These are phyloP conservation scores for Trichomycterus rosablanca DNA, from an alignment of 2,113 vertebrate genomes.

Conservation along the genomic window DNA sequence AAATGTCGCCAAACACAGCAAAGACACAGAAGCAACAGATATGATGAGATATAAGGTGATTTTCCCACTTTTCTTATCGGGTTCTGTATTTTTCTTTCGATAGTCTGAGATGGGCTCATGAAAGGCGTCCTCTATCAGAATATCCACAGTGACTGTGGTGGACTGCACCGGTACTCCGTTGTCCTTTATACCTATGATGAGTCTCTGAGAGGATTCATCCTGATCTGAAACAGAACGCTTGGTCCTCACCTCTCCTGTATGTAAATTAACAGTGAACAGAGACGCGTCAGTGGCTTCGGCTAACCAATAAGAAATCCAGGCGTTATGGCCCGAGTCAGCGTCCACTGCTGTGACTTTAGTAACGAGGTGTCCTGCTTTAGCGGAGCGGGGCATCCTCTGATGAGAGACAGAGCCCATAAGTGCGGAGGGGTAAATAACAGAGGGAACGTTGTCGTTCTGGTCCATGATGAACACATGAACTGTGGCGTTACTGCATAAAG, in stretches of 20 bases:
- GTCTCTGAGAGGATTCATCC: constrained; percentile 66
- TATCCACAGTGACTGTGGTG: constrained; percentile 64
- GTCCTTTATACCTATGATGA: constrained; percentile 73
- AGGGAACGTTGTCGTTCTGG: constrained; percentile 70
- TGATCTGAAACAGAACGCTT: constrained; percentile 67
- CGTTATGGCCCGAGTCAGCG: constrained; percentile 79
- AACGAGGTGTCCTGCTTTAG: constrained; percentile 72
- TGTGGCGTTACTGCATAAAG: constrained; percentile 62
- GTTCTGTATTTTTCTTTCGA: constrained; percentile 31
- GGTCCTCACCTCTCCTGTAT: constrained; percentile 78
- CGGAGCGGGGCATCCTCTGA: constrained; percentile 69
- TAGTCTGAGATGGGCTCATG: constrained; percentile 48
- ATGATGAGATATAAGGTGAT: constrained; percentile 79
- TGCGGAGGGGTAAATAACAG: constrained; percentile 69
- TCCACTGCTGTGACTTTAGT: constrained; percentile 82
- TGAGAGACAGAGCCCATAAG: constrained; percentile 51
- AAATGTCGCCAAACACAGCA: constrained; percentile 44
- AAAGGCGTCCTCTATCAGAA: constrained; percentile 49
- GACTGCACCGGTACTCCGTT: constrained; percentile 74
- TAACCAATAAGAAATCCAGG: constrained; percentile 75
- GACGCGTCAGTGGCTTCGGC: constrained; percentile 70
- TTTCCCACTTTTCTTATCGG: constrained; percentile 47
- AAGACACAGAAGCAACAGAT: constrained; percentile 55
- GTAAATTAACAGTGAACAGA: constrained; percentile 69
- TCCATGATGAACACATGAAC: constrained; percentile 68